Percentiles rank a stretch among this genome's conserved stretches.
Evolutionary conservation across 2,888 invertebrate genomes (phyloP).

Genomic region (Alloplasta piceator): DNA sequence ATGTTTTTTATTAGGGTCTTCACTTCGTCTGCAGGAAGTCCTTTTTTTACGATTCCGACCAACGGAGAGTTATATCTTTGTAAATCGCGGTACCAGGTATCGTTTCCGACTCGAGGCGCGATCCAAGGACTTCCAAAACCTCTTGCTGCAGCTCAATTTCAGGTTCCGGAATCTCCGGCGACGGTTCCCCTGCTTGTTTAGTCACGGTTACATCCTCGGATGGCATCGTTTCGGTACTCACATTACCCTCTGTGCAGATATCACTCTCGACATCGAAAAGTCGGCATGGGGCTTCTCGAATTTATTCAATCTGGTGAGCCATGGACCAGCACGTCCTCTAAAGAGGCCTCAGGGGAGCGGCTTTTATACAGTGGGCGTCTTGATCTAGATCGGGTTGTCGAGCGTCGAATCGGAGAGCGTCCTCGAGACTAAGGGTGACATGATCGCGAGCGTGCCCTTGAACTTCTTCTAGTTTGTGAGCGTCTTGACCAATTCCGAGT

Average conservation of each 20-base stretch:
- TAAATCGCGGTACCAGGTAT: no score
- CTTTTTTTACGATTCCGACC: slow-evolving; percentile 16
- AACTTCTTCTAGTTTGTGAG: neutral
- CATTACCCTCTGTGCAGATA: slow-evolving; percentile 6
- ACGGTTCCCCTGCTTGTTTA: no score
- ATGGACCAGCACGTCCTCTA: no score
- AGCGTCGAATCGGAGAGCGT: slow-evolving; percentile 13
- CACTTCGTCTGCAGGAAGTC: no score
- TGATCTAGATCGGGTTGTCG: slow-evolving; percentile 27
- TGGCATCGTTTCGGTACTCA: neutral
- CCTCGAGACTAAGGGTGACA: slow-evolving; percentile 8
- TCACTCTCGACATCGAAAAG: no score
- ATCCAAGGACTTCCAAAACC: neutral
- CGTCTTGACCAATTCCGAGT: slow-evolving; percentile 4
- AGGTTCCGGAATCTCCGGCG: slow-evolving; percentile 3
- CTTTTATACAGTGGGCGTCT: slow-evolving; percentile 34
- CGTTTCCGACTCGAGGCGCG: slow-evolving; percentile 1
- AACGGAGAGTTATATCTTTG: slow-evolving; percentile 24
- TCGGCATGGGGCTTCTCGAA: no score
- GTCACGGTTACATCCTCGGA: neutral
- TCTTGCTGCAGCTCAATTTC: no score
- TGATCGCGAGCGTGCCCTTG: neutral
- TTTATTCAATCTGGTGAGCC: no score
- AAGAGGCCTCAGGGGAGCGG: slow-evolving; percentile 13
- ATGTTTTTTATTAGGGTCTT: neutral